Conservation (phyloP, 1,140 invertebrate species). For the Apis mellifera region DNA sequence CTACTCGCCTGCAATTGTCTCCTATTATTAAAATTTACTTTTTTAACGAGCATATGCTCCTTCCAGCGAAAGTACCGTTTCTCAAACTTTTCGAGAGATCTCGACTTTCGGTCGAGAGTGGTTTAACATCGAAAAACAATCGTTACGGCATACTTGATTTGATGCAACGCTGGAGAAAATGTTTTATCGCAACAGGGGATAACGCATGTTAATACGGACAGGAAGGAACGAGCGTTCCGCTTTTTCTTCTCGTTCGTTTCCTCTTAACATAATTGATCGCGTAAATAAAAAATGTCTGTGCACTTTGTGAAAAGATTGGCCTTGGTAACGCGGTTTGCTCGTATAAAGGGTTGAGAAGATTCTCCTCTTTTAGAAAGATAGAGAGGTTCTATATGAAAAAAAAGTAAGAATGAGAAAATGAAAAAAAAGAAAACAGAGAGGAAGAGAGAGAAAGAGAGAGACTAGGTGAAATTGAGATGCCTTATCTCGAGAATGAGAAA, state of each 20-base stretch:
- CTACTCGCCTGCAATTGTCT: constrained; percentile 18
- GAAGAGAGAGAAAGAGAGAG: constrained; percentile 24
- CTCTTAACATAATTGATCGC: neutral
- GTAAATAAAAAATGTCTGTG: neutral
- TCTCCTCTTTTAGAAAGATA: constrained; percentile 30
- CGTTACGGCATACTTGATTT: neutral
- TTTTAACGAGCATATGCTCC: constrained; percentile 39
- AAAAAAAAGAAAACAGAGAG: constrained; percentile 11
- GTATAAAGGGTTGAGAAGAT: constrained; percentile 56
- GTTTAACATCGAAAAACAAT: neutral
- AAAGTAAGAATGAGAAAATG: neutral
- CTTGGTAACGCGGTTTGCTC: constrained; percentile 53
- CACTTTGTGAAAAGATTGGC: constrained; percentile 34
- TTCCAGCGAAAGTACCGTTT: neutral
- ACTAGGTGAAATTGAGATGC: constrained; percentile 70
- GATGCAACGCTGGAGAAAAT: no score
- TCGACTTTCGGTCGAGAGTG: neutral
- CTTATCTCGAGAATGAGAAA: constrained; percentile 74
- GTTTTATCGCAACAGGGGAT: neutral
- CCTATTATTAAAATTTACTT: constrained; percentile 32
- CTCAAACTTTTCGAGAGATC: neutral
- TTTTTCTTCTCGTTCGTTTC: no score
- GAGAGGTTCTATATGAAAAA: constrained; percentile 1
- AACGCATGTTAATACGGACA: no score
- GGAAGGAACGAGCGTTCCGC: neutral